These are phyloP conservation scores for Geotrupes spiniger DNA, from an alignment of 2,888 invertebrate genomes.

Conservation along the genomic window DNA sequence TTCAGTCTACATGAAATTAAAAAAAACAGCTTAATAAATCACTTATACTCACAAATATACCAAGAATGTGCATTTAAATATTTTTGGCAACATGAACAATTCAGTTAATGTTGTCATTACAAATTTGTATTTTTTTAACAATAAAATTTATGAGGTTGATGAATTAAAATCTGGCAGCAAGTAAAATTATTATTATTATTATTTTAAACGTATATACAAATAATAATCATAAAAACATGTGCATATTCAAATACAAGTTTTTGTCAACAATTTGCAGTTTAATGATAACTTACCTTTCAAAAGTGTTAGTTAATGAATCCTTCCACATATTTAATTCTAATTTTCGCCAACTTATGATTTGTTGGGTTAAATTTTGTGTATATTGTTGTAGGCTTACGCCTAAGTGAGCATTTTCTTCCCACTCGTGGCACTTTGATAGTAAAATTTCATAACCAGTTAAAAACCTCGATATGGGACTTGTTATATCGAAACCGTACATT, in stretches of 20 bases:
- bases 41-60: too few species aligned
- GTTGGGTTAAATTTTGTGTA: slow-evolving; percentile 70
- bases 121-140: too few species aligned
- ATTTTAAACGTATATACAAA: too few species aligned
- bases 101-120: too few species aligned
- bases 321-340: slow-evolving; percentile 88
- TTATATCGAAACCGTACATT: slow-evolving; percentile 68
- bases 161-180: too few species aligned
- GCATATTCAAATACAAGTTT: too few species aligned
- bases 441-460: slow-evolving; percentile 88
- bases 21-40: slow-evolving; percentile 1
- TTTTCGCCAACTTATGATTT: slow-evolving; percentile 88
- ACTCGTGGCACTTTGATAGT: slow-evolving; percentile 79
- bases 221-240: too few species aligned
- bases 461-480: slow-evolving; percentile 82
- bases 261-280: too few species aligned
- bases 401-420: slow-evolving; percentile 89
- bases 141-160: too few species aligned
- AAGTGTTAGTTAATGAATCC: slow-evolving; percentile 70
- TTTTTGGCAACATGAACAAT: too few species aligned
- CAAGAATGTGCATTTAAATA: too few species aligned
- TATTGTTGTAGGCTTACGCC: slow-evolving; percentile 77
- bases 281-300: slow-evolving; percentile 63
- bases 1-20: slow-evolving; percentile 54
- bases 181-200: too few species aligned